phyloP scores from a whole-genome alignment of 2,113 vertebrate genomes.

The Camarhynchus parvulus region DNA sequence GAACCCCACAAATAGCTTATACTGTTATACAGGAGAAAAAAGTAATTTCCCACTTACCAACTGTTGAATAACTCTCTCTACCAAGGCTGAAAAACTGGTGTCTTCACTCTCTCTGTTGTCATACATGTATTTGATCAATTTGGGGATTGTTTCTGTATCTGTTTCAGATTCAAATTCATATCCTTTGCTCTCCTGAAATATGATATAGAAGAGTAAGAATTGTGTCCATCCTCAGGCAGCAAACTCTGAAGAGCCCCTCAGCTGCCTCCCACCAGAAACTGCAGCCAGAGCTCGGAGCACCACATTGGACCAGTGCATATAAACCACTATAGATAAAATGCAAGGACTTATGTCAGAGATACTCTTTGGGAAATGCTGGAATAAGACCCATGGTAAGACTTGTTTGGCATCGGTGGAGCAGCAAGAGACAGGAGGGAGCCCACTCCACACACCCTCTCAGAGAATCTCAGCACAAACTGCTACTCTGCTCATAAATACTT shows the following conservation, averaged over 20 bases:
- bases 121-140: conserved; percentile 94
- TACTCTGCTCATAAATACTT: background rate
- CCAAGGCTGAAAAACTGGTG: conserved; percentile 88
- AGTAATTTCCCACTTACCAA: conserved; percentile 82
- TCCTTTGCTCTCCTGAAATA: conserved; percentile 88
- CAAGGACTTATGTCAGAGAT: background rate
- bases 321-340: background rate
- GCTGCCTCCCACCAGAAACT: background rate
- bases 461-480: background rate
- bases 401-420: background rate
- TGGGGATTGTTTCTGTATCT: conserved; percentile 95
- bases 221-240: background rate
- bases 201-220: background rate
- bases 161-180: conserved; percentile 98
- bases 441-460: background rate
- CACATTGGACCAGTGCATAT: no score
- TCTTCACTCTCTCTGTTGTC: conserved; percentile 89
- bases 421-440: background rate
- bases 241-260: background rate
- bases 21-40: background rate
- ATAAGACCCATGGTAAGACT: background rate
- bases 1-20: background rate
- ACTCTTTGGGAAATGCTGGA: background rate
- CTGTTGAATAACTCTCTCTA: conserved; percentile 92
- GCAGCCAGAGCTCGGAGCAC: background rate